Base-by-base conservation (phyloP, 2,113 vertebrate genomes). In the Acanthisitta chloris region DNA sequence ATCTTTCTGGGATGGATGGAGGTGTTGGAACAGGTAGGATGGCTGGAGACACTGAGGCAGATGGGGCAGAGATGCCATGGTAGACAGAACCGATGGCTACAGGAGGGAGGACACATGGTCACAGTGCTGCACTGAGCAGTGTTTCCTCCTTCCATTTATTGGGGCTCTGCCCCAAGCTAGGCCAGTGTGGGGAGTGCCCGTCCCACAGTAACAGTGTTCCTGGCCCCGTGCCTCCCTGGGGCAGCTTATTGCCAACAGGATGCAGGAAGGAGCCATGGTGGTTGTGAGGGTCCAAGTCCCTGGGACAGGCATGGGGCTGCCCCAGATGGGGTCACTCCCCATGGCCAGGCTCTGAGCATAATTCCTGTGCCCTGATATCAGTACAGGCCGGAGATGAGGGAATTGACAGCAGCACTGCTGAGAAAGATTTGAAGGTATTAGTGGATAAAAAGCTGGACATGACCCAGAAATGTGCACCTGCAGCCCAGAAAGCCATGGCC, bases 241-340 rank as follows among this genome's bases (percentile, higher is more conserved):
- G 20, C 34, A 72, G 33, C 12, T 3, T 8, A n/a, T 24, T 31
- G 67, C 33, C 14, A 23, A 14, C 26, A 14, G 33, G 33, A 58
- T 24, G 11, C 43, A 43, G 4, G 18, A 20, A 51, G 51, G 36
- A 65, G 14, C 34, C 6, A 4, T 7, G 5, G 25, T 9, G 29
- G 24, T 20, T 8, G 4, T 15, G 13, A 15, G 7, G 42, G 20
- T 26, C 66, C 20, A 55, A 21, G 42, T 49, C 34, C 9, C 58
- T 31, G 42, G 48, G 49, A 55, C 2, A 6, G 42, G 14, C 57
- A 14, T 1, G 0, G 14, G 34, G 4, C 34, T 62, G 76, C 36
- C 31, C 28, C 3, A 2, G 28, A n/a, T 24, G 33, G 38, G 38
- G 23, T 57, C 49, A 33, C 21, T 26, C 15, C 31, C 25, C 52